Evolutionary conservation across 2,113 vertebrate genomes (phyloP), one percentile per base, ranked within the genome.

Genomic region (Sylvilagus bachmani): DNA sequence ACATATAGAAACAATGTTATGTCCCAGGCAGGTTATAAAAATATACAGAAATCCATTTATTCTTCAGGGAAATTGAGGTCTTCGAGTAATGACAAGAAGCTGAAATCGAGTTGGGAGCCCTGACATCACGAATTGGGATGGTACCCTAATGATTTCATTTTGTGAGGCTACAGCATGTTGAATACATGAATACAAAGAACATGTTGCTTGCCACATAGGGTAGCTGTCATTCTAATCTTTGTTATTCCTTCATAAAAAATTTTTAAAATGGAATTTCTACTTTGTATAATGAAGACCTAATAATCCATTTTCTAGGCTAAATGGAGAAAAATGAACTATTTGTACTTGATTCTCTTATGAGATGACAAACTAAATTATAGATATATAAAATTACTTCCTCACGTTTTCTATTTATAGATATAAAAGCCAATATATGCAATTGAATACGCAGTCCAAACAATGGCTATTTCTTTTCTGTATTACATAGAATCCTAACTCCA

Each of bases 21-120:
- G 25, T 92, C 33, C 80, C 9, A 0, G 51, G 44, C 38, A 96
- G 79, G 58, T 95, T 95, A 95, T 80, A 96, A 93, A 96, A 96
- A 96, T 95, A 96, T 93, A 93, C 10, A 94, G 49, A 96, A 96
- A 96, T 93, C 55, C 71, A 95, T 74, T 97, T 95, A 93, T 95
- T 49, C 67, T 86, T 71, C 81, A 89, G 89, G 92, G 92, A 91
- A 94, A 95, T 79, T 49, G 83, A 92, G n/a, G 91, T 94, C 77
- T 94, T 62, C 93, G 90, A 86, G 82, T 77, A 91, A 94, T 93
- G 89, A 95, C 67, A 94, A 90, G 61, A 94, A 91, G 71, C 73
- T 91, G 82, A 92, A 95, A 92, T 95, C 0, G 2, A 77, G 25
- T 84, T 88, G 77, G 83, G 55, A 95, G 58, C 33, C 9, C 29